Evolutionary conservation across 2,113 vertebrate genomes (phyloP), one percentile per base, ranked within the genome.

Genomic region (Varanus komodoensis): DNA sequence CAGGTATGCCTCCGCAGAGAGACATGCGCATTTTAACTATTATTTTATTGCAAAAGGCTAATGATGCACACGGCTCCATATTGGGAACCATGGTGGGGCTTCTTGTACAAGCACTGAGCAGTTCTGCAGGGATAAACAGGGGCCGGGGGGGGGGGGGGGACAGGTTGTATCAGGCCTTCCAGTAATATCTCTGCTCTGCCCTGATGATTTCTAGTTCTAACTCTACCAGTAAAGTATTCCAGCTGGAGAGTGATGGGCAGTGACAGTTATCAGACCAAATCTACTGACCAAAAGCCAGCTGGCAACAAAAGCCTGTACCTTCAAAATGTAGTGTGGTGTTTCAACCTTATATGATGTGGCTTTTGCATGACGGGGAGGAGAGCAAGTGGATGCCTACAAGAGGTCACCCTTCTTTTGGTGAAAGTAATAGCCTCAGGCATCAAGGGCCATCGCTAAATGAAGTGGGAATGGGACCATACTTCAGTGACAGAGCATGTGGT

Each of bases 1-100:
- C 99, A 97, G 99, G 99, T 98, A 94, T 0, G 73, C 19, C 48
- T 32, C 79, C 0, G 23, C 77, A 57, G 15, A 8, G 67, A 85
- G 23, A 69, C 3, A 32, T 11, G 15, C 8, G 38, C 6, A 48
- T 57, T 57, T 82, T 61, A 44, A 8, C 68, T n/a, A 21, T 15
- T 64, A 1, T 15, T 64, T 2, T 69, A 27, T 52, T 88, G 6
- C 32, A 68, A 52, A 52, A 87, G 57, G 57, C 27, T 64, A n/a
- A 2, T 6, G 19, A 2, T n/a, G 29, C 19, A 19, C 32, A 19
- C 17, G 54, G 1, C 32, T 27, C 61, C 73, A 14, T 23, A 48
- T 50, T 15, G 0, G 29, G 3, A 71, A 71, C 15, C 17, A 32
- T 15, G 9, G 7, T 50, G 12, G 48, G 44, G 29, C 27, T 71